Conservation (phyloP, 2,888 invertebrate species). For the Hermaeophaga mercurialis region DNA sequence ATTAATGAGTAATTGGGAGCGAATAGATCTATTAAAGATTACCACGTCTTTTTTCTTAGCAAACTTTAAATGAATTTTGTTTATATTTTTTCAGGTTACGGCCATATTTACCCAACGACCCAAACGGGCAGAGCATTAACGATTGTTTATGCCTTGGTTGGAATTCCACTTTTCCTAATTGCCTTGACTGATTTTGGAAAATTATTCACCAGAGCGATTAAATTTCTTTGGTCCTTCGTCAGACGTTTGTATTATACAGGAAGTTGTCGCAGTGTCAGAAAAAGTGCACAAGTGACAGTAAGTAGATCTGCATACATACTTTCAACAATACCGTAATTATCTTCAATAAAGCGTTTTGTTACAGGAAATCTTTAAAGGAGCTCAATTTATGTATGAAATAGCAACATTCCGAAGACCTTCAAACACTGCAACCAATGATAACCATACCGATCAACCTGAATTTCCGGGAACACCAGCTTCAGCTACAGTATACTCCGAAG, state of each 20-base stretch:
- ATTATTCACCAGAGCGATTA: slow-evolving; percentile 86
- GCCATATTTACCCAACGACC: slow-evolving; percentile 93
- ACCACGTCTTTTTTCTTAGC: no score
- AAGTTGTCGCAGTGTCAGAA: slow-evolving; percentile 77
- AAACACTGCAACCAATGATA: slow-evolving; percentile 33
- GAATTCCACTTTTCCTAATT: slow-evolving; percentile 94
- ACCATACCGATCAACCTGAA: slow-evolving; percentile 11
- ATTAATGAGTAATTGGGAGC: no score
- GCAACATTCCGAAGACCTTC: slow-evolving; percentile 77
- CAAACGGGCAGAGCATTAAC: slow-evolving; percentile 83
- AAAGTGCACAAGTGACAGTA: slow-evolving; percentile 77
- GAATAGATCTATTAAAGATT: no score
- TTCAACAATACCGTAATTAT: no score
- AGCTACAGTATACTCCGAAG: slow-evolving; percentile 46
- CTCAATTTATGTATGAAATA: slow-evolving; percentile 80
- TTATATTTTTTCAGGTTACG: slow-evolving; percentile 84
- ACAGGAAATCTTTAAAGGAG: slow-evolving; percentile 83
- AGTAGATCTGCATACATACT: no score
- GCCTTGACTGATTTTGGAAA: slow-evolving; percentile 95
- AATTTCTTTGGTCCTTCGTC: slow-evolving; percentile 88
- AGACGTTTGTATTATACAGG: slow-evolving; percentile 84
- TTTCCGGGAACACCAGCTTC: neutral
- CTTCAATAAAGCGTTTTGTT: slow-evolving; percentile 41
- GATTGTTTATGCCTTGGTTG: slow-evolving; percentile 91
- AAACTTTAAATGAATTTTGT: no score